Conservation (phyloP, 2,113 vertebrate species). For the Apus apus region DNA sequence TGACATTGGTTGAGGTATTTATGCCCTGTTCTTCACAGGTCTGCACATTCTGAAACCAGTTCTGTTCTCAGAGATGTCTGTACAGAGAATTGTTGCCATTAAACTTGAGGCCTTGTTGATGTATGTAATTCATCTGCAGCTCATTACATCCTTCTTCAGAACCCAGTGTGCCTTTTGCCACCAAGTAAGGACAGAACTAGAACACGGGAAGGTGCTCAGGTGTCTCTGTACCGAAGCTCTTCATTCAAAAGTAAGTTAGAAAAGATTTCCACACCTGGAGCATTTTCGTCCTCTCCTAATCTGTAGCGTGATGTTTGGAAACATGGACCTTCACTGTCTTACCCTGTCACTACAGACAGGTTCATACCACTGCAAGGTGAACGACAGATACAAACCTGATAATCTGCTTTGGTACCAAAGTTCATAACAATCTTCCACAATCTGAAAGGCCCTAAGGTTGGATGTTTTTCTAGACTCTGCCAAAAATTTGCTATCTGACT, state of each 20-base stretch:
- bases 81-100: neutral
- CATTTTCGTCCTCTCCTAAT: neutral
- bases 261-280: neutral
- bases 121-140: neutral
- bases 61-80: neutral
- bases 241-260: neutral
- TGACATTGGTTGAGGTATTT: neutral
- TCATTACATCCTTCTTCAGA: neutral
- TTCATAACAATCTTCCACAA: neutral
- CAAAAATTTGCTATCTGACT: neutral
- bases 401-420: neutral
- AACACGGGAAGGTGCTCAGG: accelerated
- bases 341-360: neutral
- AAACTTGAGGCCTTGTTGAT: neutral
- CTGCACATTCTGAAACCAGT: neutral
- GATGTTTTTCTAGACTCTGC: neutral
- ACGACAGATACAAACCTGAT: neutral
- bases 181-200: neutral
- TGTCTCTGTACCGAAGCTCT: neutral
- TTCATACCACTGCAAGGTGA: neutral
- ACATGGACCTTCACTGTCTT: neutral
- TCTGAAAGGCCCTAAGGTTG: neutral
- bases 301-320: neutral
- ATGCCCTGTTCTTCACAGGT: neutral
- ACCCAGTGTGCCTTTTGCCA: accelerated